Percentiles rank a stretch among this genome's conserved stretches.
Conservation (phyloP, 1,140 invertebrate species). For the Drosophila suzukii region DNA sequence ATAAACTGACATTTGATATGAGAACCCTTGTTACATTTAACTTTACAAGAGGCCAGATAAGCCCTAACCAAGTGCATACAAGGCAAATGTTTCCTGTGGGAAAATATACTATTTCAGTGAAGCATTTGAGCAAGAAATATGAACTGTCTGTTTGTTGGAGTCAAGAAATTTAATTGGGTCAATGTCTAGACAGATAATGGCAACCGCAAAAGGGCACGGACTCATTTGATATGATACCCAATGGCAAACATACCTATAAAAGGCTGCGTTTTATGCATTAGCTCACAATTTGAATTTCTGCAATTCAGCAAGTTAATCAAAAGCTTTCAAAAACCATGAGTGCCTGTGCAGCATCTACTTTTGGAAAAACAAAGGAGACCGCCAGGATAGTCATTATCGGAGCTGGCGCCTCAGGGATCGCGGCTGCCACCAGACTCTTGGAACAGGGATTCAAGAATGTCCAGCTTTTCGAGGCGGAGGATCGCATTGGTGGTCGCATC, state of each 20-base stretch:
- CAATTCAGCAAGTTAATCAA: too few species aligned
- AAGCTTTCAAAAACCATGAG: slow-evolving; percentile 2
- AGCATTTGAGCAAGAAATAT: too few species aligned
- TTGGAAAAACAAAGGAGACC: slow-evolving; percentile 51
- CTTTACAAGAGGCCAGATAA: neutral
- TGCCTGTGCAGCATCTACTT: neutral
- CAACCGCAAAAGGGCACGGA: slow-evolving; percentile 10
- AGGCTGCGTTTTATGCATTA: neutral
- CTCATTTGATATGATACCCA: slow-evolving; percentile 1
- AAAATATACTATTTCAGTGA: too few species aligned
- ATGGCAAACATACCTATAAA: slow-evolving; percentile 4
- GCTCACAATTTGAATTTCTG: slow-evolving; percentile 3
- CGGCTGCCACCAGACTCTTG: slow-evolving; percentile 86
- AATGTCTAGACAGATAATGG: neutral
- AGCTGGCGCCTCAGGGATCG: slow-evolving; percentile 87
- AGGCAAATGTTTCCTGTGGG: too few species aligned
- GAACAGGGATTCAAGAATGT: slow-evolving; percentile 86
- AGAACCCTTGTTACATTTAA: neutral
- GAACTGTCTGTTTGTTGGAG: too few species aligned
- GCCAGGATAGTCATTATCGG: slow-evolving; percentile 86
- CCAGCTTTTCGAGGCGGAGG: slow-evolving; percentile 88
- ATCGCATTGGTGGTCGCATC: slow-evolving; percentile 90
- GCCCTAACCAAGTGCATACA: neutral
- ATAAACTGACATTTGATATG: neutral
- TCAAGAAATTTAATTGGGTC: neutral